phyloP scores from a whole-genome alignment of 2,888 invertebrate species.

The Meiosimyza decipiens region DNA sequence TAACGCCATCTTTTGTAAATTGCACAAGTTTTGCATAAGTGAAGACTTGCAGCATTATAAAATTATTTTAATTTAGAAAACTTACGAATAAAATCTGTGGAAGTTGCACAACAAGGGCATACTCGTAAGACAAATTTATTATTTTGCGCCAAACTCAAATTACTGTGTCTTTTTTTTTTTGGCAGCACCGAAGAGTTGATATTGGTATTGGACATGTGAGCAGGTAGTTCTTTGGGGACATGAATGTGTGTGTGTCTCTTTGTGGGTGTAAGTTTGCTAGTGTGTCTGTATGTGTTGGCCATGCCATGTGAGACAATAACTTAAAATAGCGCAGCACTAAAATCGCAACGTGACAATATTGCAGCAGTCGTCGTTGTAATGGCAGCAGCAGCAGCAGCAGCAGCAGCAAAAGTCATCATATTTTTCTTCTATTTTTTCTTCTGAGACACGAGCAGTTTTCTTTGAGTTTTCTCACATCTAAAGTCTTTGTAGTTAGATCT shows the following conservation, averaged over 20 bases:
- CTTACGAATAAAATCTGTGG: too few species aligned
- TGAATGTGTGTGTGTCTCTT: background rate
- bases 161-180: background rate
- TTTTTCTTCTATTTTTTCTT: background rate
- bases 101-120: too few species aligned
- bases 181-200: background rate
- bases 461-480: background rate
- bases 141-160: too few species aligned
- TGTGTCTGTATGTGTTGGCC: background rate
- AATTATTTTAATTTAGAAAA: too few species aligned
- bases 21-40: too few species aligned
- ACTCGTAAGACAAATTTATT: too few species aligned
- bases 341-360: slow-evolving; percentile 32
- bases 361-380: slow-evolving; percentile 20
- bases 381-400: background rate
- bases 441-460: background rate
- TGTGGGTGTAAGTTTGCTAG: background rate
- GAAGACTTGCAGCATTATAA: too few species aligned
- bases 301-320: slow-evolving; percentile 28
- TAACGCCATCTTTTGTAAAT: too few species aligned
- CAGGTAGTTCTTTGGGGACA: background rate
- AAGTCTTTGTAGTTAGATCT: background rate
- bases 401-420: too few species aligned
- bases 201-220: background rate
- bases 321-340: slow-evolving; percentile 27